Evolutionary conservation across 2,888 invertebrate genomes (phyloP).

Genomic region (Habroteleia sp.): DNA sequence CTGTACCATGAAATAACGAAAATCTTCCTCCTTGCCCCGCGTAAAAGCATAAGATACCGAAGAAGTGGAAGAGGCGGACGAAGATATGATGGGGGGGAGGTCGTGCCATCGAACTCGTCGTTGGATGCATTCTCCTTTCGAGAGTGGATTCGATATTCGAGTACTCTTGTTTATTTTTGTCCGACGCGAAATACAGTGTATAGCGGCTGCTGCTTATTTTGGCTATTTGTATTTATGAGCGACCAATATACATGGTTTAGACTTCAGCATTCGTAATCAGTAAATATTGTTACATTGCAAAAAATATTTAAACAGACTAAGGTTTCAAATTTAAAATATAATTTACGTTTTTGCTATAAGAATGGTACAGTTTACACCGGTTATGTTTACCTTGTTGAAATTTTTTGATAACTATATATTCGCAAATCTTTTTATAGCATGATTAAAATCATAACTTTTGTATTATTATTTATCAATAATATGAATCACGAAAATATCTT

Average conservation of each 20-base stretch:
- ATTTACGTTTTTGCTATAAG: constrained; percentile 7
- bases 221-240: constrained; percentile 64
- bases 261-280: constrained; percentile 47
- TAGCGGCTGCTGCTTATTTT: constrained; percentile 44
- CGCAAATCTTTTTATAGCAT: too few species aligned
- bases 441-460: too few species aligned
- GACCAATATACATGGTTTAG: constrained; percentile 46
- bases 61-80: constrained; percentile 50
- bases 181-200: constrained; percentile 56
- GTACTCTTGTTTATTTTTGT: constrained; percentile 72
- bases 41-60: constrained; percentile 40
- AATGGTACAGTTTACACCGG: constrained; percentile 14
- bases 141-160: constrained; percentile 72
- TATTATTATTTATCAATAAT: too few species aligned
- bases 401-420: neutral
- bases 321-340: constrained; percentile 18
- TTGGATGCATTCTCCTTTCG: constrained; percentile 71
- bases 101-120: constrained; percentile 56
- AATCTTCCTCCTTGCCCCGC: constrained; percentile 20
- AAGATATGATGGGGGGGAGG: constrained; percentile 46
- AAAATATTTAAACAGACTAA: constrained; percentile 33
- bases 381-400: constrained; percentile 18
- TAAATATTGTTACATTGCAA: constrained; percentile 28
- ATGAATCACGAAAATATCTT: too few species aligned
- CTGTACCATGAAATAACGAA: constrained; percentile 63